These are phyloP conservation scores for Argyrosomus regius DNA, from an alignment of 2,797 vertebrate genomes.

Conservation along the genomic window DNA sequence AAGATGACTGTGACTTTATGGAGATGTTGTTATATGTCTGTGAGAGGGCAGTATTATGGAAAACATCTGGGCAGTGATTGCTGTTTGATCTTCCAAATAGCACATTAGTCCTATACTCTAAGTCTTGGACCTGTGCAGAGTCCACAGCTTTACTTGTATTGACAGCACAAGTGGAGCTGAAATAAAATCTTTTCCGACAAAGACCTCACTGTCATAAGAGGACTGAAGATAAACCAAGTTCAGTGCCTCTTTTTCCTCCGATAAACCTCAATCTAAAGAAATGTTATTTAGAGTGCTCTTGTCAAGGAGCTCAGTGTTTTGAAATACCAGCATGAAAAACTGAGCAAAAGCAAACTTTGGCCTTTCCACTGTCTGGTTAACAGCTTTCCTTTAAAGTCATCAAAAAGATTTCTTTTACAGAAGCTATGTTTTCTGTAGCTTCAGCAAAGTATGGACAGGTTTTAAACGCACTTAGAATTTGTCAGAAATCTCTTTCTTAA, in stretches of 20 bases:
- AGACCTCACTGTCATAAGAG: constrained; percentile 16
- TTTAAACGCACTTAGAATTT: constrained; percentile 39
- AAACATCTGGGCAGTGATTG: constrained; percentile 12
- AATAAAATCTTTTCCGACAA: constrained; percentile 24
- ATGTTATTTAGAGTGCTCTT: constrained; percentile 9
- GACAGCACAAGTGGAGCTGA: constrained; percentile 19
- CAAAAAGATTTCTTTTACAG: constrained; percentile 14
- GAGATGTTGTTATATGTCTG: constrained; percentile 16
- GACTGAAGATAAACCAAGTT: constrained; percentile 11
- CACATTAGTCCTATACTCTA: not conserved
- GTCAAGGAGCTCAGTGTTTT: constrained; percentile 27
- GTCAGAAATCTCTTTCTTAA: constrained; percentile 41
- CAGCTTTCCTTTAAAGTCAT: constrained; percentile 31
- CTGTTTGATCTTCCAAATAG: constrained; percentile 8
- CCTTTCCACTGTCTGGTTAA: constrained; percentile 37
- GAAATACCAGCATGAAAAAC: constrained; percentile 24
- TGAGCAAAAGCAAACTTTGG: constrained; percentile 24
- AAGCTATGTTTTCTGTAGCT: constrained; percentile 30
- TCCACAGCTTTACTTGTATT: constrained; percentile 2
- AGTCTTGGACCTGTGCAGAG: not conserved
- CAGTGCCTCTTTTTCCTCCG: constrained; percentile 7
- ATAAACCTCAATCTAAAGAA: not conserved
- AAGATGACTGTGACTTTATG: constrained; percentile 10
- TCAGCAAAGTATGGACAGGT: constrained; percentile 31
- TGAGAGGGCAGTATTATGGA: constrained; percentile 12